Evolutionary conservation across 1,140 invertebrate species (phyloP).

Genomic region (Cyclina sinensis): DNA sequence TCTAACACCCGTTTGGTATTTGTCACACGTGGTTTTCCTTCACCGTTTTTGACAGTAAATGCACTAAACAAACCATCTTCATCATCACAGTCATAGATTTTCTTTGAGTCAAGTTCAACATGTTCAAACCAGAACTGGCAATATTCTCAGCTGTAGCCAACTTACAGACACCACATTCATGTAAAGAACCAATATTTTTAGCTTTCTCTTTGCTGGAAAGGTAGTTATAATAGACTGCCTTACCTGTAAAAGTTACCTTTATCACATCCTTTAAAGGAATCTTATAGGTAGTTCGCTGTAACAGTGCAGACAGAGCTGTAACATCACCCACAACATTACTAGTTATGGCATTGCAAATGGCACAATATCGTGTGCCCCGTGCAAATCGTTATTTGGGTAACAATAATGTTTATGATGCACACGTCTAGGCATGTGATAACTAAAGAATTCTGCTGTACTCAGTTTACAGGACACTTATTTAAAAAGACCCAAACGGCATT

Average conservation of each 20-base stretch:
- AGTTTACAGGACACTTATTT: no score
- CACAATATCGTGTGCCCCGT: no score
- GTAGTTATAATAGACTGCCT: background rate
- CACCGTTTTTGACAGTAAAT: background rate
- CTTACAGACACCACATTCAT: conserved; percentile 1
- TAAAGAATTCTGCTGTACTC: no score
- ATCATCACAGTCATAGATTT: background rate
- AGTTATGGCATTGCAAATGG: no score
- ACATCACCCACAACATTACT: background rate
- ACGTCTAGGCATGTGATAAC: no score
- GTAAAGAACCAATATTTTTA: conserved; percentile 5
- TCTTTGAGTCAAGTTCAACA: background rate
- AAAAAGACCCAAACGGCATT: no score
- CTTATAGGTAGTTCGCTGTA: background rate
- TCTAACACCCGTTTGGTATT: conserved; percentile 23
- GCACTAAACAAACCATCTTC: conserved; percentile 35
- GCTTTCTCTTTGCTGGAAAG: background rate
- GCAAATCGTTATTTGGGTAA: no score
- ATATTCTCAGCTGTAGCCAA: conserved; percentile 43
- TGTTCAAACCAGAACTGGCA: conserved; percentile 35
- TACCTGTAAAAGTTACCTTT: background rate
- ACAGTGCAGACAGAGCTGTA: background rate
- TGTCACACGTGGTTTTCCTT: conserved; percentile 10
- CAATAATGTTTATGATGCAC: no score
- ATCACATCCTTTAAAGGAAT: background rate